Evolutionary conservation across 2,888 invertebrate genomes (phyloP).

Genomic region (Nomada fucata): DNA sequence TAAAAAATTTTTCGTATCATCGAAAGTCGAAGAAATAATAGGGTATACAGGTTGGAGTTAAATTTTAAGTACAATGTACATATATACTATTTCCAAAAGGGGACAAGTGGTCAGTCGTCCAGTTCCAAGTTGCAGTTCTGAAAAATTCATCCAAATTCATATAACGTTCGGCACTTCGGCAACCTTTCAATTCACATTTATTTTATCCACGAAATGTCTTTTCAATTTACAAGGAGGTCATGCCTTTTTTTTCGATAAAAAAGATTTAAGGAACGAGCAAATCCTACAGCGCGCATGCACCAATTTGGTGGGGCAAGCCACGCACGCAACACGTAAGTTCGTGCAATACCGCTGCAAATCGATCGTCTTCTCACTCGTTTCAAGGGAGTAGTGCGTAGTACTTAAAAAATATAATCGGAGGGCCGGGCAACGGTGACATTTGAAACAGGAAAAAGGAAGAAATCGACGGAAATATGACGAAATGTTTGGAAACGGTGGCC

Average conservation of each 20-base stretch:
- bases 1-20: too few relatives aligned
- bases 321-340: constrained; percentile 68
- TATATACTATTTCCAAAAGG: too few relatives aligned
- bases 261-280: not conserved
- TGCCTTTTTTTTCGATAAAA: not conserved
- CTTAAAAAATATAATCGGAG: constrained; percentile 8
- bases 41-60: too few relatives aligned
- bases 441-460: not conserved
- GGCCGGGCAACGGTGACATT: not conserved
- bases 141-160: too few relatives aligned
- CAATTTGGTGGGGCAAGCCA: constrained; percentile 59
- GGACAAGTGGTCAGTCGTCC: too few relatives aligned
- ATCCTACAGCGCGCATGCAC: constrained; percentile 63
- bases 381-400: constrained; percentile 42
- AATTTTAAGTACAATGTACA: too few relatives aligned
- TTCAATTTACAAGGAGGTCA: not conserved
- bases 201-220: not conserved
- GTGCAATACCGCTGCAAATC: constrained; percentile 67
- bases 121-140: too few relatives aligned
- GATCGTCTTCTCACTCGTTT: constrained; percentile 63
- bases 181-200: too few relatives aligned
- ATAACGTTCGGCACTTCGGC: too few relatives aligned
- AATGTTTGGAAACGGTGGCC: constrained; percentile 89
- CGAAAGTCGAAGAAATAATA: too few relatives aligned
- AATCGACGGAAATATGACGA: constrained; percentile 85